These are phyloP conservation scores for Trichomalopsis sarcophagae DNA, from an alignment of 1,140 invertebrate species.

Conservation along the genomic window DNA sequence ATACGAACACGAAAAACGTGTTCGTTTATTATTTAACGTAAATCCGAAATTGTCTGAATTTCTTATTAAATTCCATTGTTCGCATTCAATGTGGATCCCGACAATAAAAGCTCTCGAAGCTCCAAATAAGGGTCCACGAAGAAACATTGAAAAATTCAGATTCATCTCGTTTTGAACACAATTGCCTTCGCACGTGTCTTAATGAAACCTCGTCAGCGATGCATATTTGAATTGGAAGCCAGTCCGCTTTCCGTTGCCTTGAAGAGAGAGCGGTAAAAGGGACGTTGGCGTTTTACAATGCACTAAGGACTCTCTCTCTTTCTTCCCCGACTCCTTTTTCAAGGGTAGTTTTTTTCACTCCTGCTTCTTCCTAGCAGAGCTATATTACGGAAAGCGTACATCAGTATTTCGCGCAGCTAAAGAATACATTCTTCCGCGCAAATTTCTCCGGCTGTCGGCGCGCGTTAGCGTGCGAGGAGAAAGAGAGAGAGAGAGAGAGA, in stretches of 20 bases:
- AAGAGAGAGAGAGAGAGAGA: too few species aligned
- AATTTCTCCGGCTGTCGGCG: slow-evolving; percentile 20
- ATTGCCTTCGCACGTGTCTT: not conserved
- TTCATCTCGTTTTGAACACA: not conserved
- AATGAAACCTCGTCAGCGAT: slow-evolving; percentile 7
- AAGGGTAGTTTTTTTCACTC: not conserved
- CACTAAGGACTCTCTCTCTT: not conserved
- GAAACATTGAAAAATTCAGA: not conserved
- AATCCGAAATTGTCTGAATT: too few species aligned
- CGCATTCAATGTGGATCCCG: not conserved
- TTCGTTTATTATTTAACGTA: too few species aligned
- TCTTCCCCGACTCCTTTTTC: not conserved
- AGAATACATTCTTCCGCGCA: slow-evolving; percentile 27
- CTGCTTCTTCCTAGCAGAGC: not conserved
- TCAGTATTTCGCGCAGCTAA: not conserved
- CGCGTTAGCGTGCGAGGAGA: not conserved
- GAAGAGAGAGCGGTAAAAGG: not conserved
- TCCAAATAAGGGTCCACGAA: not conserved
- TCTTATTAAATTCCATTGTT: too few species aligned
- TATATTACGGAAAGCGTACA: not conserved
- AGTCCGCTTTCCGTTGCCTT: not conserved
- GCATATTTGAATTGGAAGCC: not conserved
- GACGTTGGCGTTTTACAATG: not conserved
- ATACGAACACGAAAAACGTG: too few species aligned
- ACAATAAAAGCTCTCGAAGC: not conserved